phyloP scores from a whole-genome alignment of 2,113 vertebrate genomes.

The Solea solea region DNA sequence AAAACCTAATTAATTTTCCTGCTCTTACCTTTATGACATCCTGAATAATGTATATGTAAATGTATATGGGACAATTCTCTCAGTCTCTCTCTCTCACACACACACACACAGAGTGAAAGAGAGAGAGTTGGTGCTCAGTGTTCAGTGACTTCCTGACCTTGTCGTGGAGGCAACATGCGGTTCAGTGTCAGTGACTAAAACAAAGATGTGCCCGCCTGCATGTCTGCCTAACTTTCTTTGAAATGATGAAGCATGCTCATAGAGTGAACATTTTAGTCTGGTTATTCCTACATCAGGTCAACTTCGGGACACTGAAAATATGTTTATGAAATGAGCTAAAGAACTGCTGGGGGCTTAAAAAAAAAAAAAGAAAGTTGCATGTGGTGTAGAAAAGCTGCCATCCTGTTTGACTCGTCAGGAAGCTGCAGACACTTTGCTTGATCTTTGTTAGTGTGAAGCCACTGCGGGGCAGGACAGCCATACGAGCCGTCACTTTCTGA shows the following conservation, averaged over 20 bases:
- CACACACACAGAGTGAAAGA: conserved; percentile 9
- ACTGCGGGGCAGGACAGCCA: conserved; percentile 35
- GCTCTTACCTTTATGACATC: conserved; percentile 4
- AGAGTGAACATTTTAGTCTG: conserved; percentile 8
- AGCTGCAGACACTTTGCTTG: conserved; percentile 22
- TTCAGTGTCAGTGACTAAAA: conserved; percentile 64
- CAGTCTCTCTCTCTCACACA: too few relatives aligned
- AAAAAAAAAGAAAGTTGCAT: background rate
- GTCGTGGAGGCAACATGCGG: conserved; percentile 50
- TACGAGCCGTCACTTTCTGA: conserved; percentile 50
- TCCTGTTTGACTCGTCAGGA: conserved; percentile 45
- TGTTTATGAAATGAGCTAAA: background rate
- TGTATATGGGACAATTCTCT: too few relatives aligned
- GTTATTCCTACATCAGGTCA: conserved; percentile 6
- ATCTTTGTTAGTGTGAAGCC: conserved; percentile 36
- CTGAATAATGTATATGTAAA: background rate
- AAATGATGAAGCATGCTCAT: conserved; percentile 32
- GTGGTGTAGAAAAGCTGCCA: background rate
- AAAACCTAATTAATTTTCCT: background rate
- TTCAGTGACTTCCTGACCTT: conserved; percentile 78
- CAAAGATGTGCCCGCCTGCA: conserved; percentile 57
- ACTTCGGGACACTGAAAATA: conserved; percentile 15
- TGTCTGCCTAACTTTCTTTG: conserved; percentile 58
- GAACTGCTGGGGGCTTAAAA: background rate
- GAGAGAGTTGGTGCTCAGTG: conserved; percentile 56